Conservation (phyloP, 2,113 vertebrate genomes). For the Lasiurus cinereus region DNA sequence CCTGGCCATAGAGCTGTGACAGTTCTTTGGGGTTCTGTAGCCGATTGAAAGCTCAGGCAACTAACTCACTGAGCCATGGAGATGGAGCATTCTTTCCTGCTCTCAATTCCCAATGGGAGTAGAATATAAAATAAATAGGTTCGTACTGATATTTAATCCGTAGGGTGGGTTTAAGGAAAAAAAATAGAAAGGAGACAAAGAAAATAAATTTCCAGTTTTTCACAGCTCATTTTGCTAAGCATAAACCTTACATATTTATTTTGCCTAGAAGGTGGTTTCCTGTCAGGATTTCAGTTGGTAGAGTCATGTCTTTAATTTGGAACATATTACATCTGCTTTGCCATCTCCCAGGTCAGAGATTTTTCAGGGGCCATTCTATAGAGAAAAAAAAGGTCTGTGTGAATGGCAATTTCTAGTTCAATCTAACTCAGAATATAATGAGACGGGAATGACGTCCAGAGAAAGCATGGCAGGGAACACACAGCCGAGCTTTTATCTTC, state of each 20-base stretch:
- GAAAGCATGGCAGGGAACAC: not conserved
- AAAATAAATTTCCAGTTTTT: conserved; percentile 61
- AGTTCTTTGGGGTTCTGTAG: not conserved
- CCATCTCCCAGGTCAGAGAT: conserved; percentile 1
- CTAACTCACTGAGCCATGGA: not conserved
- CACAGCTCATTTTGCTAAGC: conserved; percentile 77
- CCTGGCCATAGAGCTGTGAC: not conserved
- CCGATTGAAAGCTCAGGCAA: not conserved
- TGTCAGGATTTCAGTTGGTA: conserved; percentile 34
- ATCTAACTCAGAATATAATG: not conserved
- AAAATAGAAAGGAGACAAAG: conserved; percentile 70
- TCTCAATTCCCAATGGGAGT: not conserved
- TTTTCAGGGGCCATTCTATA: conserved; percentile 5
- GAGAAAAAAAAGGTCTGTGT: not conserved
- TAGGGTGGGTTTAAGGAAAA: conserved; percentile 61
- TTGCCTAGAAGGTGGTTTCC: not conserved
- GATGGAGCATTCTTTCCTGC: not conserved
- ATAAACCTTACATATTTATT: not conserved
- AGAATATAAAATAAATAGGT: conserved; percentile 22
- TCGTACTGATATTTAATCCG: conserved; percentile 72
- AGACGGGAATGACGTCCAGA: not conserved
- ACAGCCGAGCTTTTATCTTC: not conserved
- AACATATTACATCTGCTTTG: not conserved
- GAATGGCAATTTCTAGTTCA: conserved; percentile 39
- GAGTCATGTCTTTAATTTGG: conserved; percentile 15